Conservation (phyloP, 2,797 vertebrate species). For the Hydrolagus colliei region DNA sequence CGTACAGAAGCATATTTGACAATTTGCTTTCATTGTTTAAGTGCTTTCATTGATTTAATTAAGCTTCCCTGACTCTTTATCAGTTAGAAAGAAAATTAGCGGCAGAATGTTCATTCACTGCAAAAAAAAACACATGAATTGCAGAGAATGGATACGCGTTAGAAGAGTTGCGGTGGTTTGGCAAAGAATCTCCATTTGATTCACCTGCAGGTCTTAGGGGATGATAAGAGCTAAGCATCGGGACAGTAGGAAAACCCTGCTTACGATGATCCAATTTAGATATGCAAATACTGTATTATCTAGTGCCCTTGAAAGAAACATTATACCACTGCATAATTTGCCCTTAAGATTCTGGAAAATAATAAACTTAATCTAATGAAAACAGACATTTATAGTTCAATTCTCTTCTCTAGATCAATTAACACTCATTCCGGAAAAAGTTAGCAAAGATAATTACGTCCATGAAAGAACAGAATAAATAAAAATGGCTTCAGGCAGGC, state of each 20-base stretch:
- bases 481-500: not conserved
- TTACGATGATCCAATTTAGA: constrained; percentile 80
- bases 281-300: constrained; percentile 72
- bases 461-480: not conserved
- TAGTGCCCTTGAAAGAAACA: constrained; percentile 53
- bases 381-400: constrained; percentile 49
- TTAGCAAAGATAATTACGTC: constrained; percentile 2
- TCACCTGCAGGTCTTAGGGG: constrained; percentile 48
- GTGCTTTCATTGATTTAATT: no score
- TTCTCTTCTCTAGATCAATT: constrained; percentile 33
- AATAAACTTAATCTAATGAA: constrained; percentile 59
- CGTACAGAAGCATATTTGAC: no score
- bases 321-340: constrained; percentile 54
- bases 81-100: no score
- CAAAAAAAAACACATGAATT: no score
- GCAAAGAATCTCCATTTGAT: constrained; percentile 46
- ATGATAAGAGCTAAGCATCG: constrained; percentile 21
- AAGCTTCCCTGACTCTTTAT: no score
- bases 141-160: not conserved
- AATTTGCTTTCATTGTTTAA: no score
- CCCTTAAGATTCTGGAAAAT: constrained; percentile 55
- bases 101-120: no score
- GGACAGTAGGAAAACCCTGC: constrained; percentile 53
- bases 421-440: not conserved
- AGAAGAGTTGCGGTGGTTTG: not conserved